Evolutionary conservation across 1,140 invertebrate species (phyloP), one percentile per base, ranked within the genome.

Genomic region (Zaprionus vittiger): DNA sequence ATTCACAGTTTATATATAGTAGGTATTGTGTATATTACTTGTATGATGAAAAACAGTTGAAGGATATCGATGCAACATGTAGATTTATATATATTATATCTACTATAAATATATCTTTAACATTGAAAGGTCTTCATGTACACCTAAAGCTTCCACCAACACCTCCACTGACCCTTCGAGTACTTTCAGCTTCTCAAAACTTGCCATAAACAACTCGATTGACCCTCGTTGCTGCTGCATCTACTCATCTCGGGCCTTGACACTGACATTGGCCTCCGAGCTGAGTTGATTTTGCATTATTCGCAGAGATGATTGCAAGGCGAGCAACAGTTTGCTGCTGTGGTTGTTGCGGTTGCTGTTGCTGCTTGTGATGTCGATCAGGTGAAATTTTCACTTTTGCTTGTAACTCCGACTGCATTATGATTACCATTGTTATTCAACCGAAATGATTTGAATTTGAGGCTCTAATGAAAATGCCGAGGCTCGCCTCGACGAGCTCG

Each of bases 351-450:
- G 73, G 73, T 34, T 34, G 31, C 31, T 55, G 73, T 34, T 34
- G 31, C 31, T 55, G 47, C 14, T n/a, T 15, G 5, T 63, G 57
- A 28, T 72, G 73, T 70, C 67, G 73, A 52, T 66, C 75, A 76
- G 65, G 65, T 76, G 84, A 63, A 83, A 87, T 78, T 89, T 87
- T 87, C 81, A 84, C 84, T 89, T 87, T 89, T 84, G 28, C 37
- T 70, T 56, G 70, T 54, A 49, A 69, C 65, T 55, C 62, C 63
- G 15, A 34, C 71, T 71, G 17, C 84, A 76, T 84, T 84, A 90
- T 89, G 81, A 90, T 85, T 83, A 89, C 85, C 80, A 89, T 85
- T 85, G 83, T 89, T 89, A 89, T 89, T 90, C 85, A 89, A 89
- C 85, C 85, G 71, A 89, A 90, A 89, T 89, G 78, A 67, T 59